A percentile compares a stretch with the other conserved stretches of the same genome.
These are phyloP conservation scores for Limnephilus rhombicus DNA, from an alignment of 2,888 invertebrate species.

Conservation along the genomic window DNA sequence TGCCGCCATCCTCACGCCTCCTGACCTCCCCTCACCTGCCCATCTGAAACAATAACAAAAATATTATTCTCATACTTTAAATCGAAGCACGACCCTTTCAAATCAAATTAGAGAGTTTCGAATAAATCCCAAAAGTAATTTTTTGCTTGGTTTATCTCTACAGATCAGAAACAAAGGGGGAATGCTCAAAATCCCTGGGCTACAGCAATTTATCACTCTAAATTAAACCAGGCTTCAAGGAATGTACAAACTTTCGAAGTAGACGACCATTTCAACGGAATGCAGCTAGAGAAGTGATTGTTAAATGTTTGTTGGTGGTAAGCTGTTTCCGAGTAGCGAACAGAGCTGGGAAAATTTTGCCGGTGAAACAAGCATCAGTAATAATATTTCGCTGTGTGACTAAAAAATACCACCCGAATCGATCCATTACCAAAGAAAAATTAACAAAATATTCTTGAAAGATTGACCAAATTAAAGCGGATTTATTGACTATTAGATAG, in stretches of 20 bases:
- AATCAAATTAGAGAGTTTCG: no score
- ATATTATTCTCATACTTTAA: background rate
- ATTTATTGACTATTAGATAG: no score
- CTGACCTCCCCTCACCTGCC: conserved; percentile 62
- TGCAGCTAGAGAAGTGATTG: background rate
- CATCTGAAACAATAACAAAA: conserved; percentile 57
- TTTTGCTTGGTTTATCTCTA: background rate
- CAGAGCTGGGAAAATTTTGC: background rate
- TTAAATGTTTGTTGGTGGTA: background rate
- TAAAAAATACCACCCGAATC: no score
- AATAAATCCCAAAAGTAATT: background rate
- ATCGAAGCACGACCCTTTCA: background rate
- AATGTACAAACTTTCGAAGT: background rate
- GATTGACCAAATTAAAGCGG: no score
- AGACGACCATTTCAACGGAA: background rate
- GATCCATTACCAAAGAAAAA: no score
- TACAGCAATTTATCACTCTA: background rate
- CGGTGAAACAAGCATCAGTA: background rate
- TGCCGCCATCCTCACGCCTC: conserved; percentile 66
- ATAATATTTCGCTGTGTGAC: no score
- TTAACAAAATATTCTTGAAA: no score
- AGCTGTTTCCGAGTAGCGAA: background rate
- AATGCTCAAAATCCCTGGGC: background rate
- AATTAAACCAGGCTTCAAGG: background rate
- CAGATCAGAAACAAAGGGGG: background rate